Evolutionary conservation across 2,888 invertebrate species (phyloP).

Genomic region (Cheilosia soror): DNA sequence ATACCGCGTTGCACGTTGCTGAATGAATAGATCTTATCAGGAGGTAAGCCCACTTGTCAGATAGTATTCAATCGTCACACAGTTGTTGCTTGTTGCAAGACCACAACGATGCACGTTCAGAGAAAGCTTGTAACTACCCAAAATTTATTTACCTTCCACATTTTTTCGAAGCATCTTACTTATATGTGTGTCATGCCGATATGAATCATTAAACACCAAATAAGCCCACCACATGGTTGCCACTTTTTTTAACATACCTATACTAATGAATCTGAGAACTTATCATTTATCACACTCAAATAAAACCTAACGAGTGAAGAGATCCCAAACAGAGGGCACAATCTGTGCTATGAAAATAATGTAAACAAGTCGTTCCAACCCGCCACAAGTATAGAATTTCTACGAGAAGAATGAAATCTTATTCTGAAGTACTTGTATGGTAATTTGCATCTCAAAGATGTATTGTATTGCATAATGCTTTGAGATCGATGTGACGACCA

Average conservation of each 20-base stretch:
- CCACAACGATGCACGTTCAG: no score
- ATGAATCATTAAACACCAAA: slow-evolving; percentile 27
- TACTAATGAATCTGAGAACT: slow-evolving; percentile 43
- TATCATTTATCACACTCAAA: slow-evolving; percentile 35
- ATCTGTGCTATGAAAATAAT: slow-evolving; percentile 18
- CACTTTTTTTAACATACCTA: slow-evolving; percentile 27
- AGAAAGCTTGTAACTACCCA: no score
- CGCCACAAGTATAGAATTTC: neutral
- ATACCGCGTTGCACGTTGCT: no score
- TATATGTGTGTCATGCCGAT: neutral
- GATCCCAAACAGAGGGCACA: slow-evolving; percentile 14
- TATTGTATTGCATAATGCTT: slow-evolving; percentile 28
- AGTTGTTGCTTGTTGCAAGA: no score
- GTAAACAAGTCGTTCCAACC: slow-evolving; percentile 17
- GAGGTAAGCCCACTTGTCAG: no score
- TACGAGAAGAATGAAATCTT: neutral
- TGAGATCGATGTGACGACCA: slow-evolving; percentile 22
- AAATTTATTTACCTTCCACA: neutral
- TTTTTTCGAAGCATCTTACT: neutral
- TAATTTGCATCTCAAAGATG: slow-evolving; percentile 23
- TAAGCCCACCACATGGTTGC: neutral
- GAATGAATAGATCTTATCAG: neutral
- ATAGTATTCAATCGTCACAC: no score
- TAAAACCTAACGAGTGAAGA: slow-evolving; percentile 8
- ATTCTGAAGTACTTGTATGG: slow-evolving; percentile 33